phyloP scores from a whole-genome alignment of 92 coral and sea anemone species.

The Parazoanthus swiftii region DNA sequence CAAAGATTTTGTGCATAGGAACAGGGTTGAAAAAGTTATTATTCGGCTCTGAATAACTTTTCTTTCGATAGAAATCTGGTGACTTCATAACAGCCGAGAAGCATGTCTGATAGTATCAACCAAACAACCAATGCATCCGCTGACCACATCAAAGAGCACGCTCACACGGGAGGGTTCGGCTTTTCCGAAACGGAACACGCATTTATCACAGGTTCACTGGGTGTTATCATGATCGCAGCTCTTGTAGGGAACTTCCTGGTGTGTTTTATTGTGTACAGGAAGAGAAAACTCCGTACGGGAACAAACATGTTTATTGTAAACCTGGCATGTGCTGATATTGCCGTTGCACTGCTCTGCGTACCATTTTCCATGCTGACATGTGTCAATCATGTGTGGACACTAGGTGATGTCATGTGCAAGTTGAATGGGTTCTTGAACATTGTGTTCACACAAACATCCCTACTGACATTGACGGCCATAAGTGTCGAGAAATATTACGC shows the following conservation, averaged over 20 bases:
- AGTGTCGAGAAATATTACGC: constrained; percentile 80
- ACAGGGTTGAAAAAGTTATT: too few species aligned
- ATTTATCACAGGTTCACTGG: constrained; percentile 62
- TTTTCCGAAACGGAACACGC: constrained; percentile 59
- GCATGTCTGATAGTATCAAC: neutral
- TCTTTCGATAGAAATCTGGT: neutral
- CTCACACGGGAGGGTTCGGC: neutral
- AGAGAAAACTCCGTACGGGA: constrained; percentile 77
- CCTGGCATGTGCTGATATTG: constrained; percentile 78
- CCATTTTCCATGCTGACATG: constrained; percentile 80
- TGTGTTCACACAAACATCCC: constrained; percentile 75
- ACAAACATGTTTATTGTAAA: constrained; percentile 72
- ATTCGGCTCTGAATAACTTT: neutral
- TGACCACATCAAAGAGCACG: neutral
- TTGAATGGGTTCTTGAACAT: constrained; percentile 77
- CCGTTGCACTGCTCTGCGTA: constrained; percentile 73
- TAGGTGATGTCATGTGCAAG: constrained; percentile 69
- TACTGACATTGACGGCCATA: constrained; percentile 74
- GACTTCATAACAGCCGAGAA: too few species aligned
- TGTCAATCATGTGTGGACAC: constrained; percentile 64
- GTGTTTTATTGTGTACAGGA: constrained; percentile 66
- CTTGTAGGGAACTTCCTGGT: constrained; percentile 73
- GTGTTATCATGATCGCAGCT: constrained; percentile 61
- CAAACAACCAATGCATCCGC: constrained; percentile 6
- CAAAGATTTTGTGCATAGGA: too few species aligned